Percentiles rank a stretch among this genome's conserved stretches.
phyloP scores from a whole-genome alignment of 2,797 vertebrate species.

The Brachyalestes nurse region DNA sequence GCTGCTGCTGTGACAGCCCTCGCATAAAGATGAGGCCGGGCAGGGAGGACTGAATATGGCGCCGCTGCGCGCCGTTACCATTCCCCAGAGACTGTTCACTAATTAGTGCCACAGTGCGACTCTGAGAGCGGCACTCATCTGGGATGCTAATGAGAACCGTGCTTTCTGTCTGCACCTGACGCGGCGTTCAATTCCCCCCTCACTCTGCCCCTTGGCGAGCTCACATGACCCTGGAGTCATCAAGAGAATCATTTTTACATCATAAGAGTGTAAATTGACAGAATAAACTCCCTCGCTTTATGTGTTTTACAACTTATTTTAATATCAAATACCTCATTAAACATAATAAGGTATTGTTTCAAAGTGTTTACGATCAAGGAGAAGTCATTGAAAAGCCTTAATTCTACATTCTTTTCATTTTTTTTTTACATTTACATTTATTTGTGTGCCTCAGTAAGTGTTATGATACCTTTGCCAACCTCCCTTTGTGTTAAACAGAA shows the following conservation, averaged over 20 bases:
- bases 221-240: background rate
- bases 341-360: too few species aligned
- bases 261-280: too few species aligned
- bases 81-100: constrained; percentile 15
- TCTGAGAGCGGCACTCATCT: constrained; percentile 27
- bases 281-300: too few species aligned
- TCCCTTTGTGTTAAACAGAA: too few species aligned
- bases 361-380: too few species aligned
- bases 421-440: too few species aligned
- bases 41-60: background rate
- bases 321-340: too few species aligned
- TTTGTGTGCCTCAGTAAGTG: too few species aligned
- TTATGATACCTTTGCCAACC: too few species aligned
- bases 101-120: constrained; percentile 38
- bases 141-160: constrained; percentile 32
- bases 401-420: too few species aligned
- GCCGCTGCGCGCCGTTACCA: background rate
- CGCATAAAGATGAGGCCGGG: background rate
- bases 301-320: too few species aligned
- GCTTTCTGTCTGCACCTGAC: constrained; percentile 9
- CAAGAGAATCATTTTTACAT: background rate
- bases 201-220: background rate
- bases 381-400: too few species aligned
- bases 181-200: background rate
- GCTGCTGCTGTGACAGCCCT: background rate